Conservation (phyloP, 2,888 invertebrate genomes). For the Aleiodes alternator region DNA sequence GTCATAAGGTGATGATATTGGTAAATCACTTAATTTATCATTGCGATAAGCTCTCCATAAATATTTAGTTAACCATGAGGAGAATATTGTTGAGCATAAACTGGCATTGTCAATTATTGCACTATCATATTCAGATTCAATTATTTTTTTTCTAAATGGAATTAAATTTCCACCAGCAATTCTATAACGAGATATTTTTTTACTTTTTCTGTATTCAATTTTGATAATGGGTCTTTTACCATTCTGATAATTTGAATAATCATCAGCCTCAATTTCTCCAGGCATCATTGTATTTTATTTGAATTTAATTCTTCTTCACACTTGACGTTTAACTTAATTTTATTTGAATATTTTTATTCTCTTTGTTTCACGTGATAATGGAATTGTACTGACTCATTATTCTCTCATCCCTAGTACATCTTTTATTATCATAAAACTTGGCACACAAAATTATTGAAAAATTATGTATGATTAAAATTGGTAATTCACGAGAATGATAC, state of each 20-base stretch:
- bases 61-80: slow-evolving; percentile 77
- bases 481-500: too few species aligned
- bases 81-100: slow-evolving; percentile 76
- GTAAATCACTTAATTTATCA: slow-evolving; percentile 73
- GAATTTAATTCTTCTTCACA: not conserved
- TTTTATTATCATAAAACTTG: too few species aligned
- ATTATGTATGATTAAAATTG: too few species aligned
- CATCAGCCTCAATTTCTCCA: not conserved
- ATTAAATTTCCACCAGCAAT: slow-evolving; percentile 62
- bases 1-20: slow-evolving; percentile 75
- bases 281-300: not conserved
- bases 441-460: too few species aligned
- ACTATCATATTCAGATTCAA: too few species aligned
- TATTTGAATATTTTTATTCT: too few species aligned
- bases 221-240: slow-evolving; percentile 4
- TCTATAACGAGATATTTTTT: slow-evolving; percentile 61
- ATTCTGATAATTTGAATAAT: not conserved
- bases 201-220: slow-evolving; percentile 51
- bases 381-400: too few species aligned
- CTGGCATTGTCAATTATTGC: slow-evolving; percentile 73
- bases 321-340: too few species aligned
- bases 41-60: slow-evolving; percentile 76
- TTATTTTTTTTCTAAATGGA: slow-evolving; percentile 53
- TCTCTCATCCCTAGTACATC: too few species aligned
- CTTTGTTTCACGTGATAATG: too few species aligned